Conservation (phyloP, 1,140 invertebrate species). For the Tetranychus cinnabarinus region DNA sequence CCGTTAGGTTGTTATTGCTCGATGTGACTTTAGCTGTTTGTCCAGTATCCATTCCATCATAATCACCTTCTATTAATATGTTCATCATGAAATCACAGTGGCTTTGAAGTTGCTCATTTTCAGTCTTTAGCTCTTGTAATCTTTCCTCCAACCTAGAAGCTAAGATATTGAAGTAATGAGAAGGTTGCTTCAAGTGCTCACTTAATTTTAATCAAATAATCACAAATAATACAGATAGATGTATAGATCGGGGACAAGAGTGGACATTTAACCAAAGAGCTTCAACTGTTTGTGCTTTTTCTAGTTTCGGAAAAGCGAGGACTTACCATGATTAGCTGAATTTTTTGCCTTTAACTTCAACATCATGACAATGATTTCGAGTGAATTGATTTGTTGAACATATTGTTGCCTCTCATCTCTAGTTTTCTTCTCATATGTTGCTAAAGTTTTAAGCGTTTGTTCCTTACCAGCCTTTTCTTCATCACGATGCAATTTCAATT, state of each 20-base stretch:
- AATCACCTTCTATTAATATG: conserved; percentile 75
- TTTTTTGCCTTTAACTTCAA: conserved; percentile 95
- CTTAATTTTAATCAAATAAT: too few relatives aligned
- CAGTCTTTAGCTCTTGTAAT: conserved; percentile 49
- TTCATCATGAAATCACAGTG: conserved; percentile 47
- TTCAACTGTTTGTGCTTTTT: too few relatives aligned
- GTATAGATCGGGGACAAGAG: too few relatives aligned
- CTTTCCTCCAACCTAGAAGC: conserved; percentile 55
- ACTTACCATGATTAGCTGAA: conserved; percentile 68
- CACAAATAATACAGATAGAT: too few relatives aligned
- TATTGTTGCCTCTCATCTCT: conserved; percentile 86
- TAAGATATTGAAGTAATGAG: conserved; percentile 18
- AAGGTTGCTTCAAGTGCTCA: too few relatives aligned
- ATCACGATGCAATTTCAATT: conserved; percentile 94
- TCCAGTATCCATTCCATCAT: conserved; percentile 22
- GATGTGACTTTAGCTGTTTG: neutral
- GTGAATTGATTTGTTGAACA: conserved; percentile 64
- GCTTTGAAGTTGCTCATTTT: conserved; percentile 39
- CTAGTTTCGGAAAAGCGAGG: too few relatives aligned
- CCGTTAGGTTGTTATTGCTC: neutral
- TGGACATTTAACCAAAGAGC: too few relatives aligned
- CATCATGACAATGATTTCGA: conserved; percentile 93
- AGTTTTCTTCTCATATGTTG: conserved; percentile 81
- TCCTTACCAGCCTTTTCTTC: conserved; percentile 88
- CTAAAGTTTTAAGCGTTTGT: conserved; percentile 67